Conservation (phyloP, 1,140 invertebrate species). For the Ostrea denselamellosa region DNA sequence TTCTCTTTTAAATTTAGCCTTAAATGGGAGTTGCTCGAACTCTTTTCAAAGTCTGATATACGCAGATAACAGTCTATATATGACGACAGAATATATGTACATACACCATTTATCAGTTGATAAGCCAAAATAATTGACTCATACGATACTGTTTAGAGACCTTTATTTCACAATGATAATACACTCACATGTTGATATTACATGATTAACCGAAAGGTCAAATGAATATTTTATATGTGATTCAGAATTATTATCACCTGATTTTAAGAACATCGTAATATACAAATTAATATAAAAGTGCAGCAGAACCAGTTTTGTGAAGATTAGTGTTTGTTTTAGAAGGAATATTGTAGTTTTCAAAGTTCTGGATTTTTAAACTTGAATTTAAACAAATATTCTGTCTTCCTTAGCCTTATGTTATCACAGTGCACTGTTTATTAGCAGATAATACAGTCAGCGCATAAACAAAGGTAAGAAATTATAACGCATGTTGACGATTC, state of each 20-base stretch:
- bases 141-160: neutral
- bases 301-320: neutral
- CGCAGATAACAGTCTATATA: too few relatives aligned
- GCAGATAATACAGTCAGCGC: neutral
- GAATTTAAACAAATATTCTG: neutral
- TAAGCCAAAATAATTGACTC: neutral
- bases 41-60: too few relatives aligned
- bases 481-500: neutral
- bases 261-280: neutral
- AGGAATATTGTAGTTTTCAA: neutral
- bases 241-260: neutral
- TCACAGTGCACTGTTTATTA: neutral
- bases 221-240: neutral
- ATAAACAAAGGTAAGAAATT: neutral
- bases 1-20: too few relatives aligned
- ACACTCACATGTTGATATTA: neutral
- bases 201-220: constrained; percentile 5
- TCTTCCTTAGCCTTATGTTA: neutral
- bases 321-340: neutral
- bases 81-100: neutral
- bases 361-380: neutral
- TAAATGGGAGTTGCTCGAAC: too few relatives aligned
- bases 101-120: neutral
- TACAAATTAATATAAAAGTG: neutral
- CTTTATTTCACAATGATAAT: neutral